Conservation (phyloP, 2,113 vertebrate species). For the Camelus bactrianus region DNA sequence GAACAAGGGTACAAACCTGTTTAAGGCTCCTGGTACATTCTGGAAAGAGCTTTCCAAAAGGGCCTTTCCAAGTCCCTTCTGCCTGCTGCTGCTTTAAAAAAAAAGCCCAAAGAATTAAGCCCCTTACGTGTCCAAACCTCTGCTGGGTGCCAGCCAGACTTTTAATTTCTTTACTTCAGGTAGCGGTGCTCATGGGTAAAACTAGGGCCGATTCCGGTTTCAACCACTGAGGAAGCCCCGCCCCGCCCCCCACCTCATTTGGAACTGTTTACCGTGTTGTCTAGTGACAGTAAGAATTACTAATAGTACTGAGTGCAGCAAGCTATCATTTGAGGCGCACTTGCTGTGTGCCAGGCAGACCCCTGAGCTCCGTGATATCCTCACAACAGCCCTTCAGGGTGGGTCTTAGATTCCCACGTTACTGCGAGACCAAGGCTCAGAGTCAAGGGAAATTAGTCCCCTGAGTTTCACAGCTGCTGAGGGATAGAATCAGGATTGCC, state of each 20-base stretch:
- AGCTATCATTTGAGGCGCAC: neutral
- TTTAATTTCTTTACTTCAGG: neutral
- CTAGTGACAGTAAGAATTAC: neutral
- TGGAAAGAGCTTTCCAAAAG: neutral
- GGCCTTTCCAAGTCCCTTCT: neutral
- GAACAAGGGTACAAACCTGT: neutral
- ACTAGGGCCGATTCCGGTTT: neutral
- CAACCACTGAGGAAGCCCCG: neutral
- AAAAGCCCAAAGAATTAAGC: neutral
- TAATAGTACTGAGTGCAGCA: too few relatives aligned
- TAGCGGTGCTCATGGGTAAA: neutral
- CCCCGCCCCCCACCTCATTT: too few relatives aligned
- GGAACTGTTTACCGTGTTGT: rapidly evolving
- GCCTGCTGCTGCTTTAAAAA: neutral
- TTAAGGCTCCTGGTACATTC: neutral
- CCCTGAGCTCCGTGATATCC: neutral
- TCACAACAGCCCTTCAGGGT: neutral
- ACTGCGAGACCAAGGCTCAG: neutral
- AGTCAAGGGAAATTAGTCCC: too few relatives aligned
- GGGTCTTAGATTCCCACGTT: neutral
- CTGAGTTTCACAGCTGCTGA: neutral
- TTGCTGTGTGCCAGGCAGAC: rapidly evolving
- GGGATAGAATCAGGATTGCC: neutral
- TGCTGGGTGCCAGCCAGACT: neutral
- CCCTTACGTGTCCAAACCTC: neutral